Evolutionary conservation across 2,888 invertebrate species (phyloP), one percentile per base, ranked within the genome.

Genomic region (Acrobeloides nanus): DNA sequence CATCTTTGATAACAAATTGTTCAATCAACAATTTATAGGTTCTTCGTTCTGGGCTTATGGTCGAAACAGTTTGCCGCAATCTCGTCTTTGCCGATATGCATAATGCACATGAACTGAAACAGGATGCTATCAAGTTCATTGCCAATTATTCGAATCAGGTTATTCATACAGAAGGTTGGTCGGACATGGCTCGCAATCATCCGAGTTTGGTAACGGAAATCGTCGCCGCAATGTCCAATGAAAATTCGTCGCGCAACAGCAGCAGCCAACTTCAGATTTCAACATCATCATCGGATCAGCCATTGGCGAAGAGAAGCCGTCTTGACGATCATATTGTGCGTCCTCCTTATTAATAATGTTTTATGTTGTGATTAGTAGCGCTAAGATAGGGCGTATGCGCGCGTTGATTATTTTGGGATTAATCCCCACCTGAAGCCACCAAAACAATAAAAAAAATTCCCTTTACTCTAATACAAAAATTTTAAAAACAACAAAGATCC

Each of bases 51-150:
- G 55, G 47, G 21, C 39, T 72, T 31, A 52, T 46, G 17, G 53
- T 55, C 4, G 72, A 72, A 1, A 61, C 59, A 4, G 68, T 63
- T 7, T 72, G 72, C 40, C 57, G 61, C 1, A 59, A 57, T 34
- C 57, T 72, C 17, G 58, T 64, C 6, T 51, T 59, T 33, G 71
- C 72, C 3, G 72, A 72, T 37, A 51, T 73, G 53, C 64, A 65
- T 52, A 56, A 51, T 31, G 62, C 69, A 29, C 27, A 39, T 1
- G 66, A 69, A 6, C 56, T 72, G 39, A 66, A 68, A 38, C 50
- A 49, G 26, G 68, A 72, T n/a, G 68, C 70, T 6, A 59, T 73
- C 21, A 44, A 53, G 5, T 72, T 58, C 50, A 68, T 73, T 27
- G 38, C 40, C 4, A 25, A 52, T 27, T 26, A 40, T 31, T 49